Evolutionary conservation across 2,888 invertebrate genomes (phyloP).

Genomic region (Bellardia bayeri): DNA sequence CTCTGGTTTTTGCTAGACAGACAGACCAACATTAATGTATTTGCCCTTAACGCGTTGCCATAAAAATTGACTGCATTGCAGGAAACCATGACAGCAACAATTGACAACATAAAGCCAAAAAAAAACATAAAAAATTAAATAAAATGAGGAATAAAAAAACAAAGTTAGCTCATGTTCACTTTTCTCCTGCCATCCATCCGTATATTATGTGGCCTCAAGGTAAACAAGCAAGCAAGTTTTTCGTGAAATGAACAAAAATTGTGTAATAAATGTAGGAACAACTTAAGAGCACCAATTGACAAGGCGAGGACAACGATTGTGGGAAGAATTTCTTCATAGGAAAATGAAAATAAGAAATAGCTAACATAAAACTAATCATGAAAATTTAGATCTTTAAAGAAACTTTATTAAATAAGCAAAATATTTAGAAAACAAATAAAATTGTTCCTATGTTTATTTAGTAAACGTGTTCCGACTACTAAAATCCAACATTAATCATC

Average conservation of each 20-base stretch:
- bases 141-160: constrained; percentile 12
- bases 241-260: constrained; percentile 1
- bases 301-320: constrained; percentile 23
- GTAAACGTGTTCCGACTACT: no score
- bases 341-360: not conserved
- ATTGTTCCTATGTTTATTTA: no score
- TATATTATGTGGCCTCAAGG: constrained; percentile 41
- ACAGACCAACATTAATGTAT: constrained; percentile 54
- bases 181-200: constrained; percentile 28
- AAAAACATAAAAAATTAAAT: constrained; percentile 30
- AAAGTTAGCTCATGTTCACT: constrained; percentile 50
- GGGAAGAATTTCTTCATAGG: not conserved
- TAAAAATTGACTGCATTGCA: constrained; percentile 68
- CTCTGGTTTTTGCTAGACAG: not conserved
- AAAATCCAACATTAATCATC: no score
- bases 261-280: not conserved
- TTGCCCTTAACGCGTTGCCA: constrained; percentile 63
- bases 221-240: constrained; percentile 34
- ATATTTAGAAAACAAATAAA: no score
- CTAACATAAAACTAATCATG: not conserved
- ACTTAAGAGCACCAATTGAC: constrained; percentile 48
- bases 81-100: constrained; percentile 68
- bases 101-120: constrained; percentile 68
- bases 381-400: not conserved
- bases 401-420: no score